These are phyloP conservation scores for Euzophera pinguis DNA, from an alignment of 2,888 invertebrate genomes.

Conservation along the genomic window DNA sequence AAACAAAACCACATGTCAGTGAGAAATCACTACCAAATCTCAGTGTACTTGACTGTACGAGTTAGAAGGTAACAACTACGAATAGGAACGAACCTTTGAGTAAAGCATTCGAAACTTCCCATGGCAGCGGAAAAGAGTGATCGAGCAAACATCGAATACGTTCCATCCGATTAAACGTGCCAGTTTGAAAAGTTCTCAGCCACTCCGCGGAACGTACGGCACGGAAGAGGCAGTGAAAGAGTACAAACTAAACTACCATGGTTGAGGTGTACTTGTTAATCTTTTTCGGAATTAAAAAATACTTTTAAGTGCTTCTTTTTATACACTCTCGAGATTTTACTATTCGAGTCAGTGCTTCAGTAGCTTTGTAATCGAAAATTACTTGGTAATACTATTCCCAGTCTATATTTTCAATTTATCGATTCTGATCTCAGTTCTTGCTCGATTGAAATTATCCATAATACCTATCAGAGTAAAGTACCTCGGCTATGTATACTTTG, in stretches of 20 bases:
- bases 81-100: not conserved
- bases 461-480: slow-evolving; percentile 41
- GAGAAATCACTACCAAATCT: too few relatives aligned
- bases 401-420: not conserved
- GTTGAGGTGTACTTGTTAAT: slow-evolving; percentile 25
- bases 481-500: slow-evolving; percentile 52
- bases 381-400: too few relatives aligned
- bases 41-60: too few relatives aligned
- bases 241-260: slow-evolving; percentile 23
- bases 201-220: slow-evolving; percentile 48
- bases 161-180: slow-evolving; percentile 16
- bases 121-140: slow-evolving; percentile 20
- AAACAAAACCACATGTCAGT: too few relatives aligned
- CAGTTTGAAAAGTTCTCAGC: slow-evolving; percentile 40
- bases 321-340: too few relatives aligned
- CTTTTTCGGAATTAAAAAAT: slow-evolving; percentile 27
- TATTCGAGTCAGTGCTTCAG: too few relatives aligned
- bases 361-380: too few relatives aligned
- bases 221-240: slow-evolving; percentile 38
- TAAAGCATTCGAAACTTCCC: slow-evolving; percentile 3
- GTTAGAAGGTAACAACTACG: not conserved
- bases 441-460: slow-evolving; percentile 48
- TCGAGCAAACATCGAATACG: slow-evolving; percentile 26
- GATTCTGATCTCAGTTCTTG: slow-evolving; percentile 33
- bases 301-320: not conserved